Evolutionary conservation across 2,113 vertebrate genomes (phyloP).

Genomic region (Neolamprologus tretocephalus): DNA sequence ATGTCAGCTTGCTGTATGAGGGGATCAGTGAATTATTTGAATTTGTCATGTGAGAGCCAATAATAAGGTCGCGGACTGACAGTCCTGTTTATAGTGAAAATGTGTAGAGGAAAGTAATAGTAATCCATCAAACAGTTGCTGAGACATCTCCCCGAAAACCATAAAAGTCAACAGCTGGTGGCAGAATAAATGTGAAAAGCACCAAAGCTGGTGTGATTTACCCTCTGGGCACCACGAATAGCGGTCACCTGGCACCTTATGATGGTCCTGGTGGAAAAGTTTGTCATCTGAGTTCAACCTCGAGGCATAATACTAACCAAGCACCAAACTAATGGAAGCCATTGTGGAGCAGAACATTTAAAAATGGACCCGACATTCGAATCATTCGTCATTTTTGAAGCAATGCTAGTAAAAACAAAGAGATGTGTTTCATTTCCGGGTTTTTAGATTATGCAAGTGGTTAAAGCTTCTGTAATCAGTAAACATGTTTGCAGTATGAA

Average conservation of each 20-base stretch:
- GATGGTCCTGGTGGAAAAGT: neutral
- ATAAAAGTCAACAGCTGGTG: neutral
- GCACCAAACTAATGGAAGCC: neutral
- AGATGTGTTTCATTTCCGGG: neutral
- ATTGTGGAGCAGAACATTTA: neutral
- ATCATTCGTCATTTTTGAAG: neutral
- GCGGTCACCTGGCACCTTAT: neutral
- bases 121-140: neutral
- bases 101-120: neutral
- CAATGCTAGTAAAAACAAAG: neutral
- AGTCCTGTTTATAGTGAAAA: neutral
- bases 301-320: neutral
- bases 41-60: neutral
- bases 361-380: fast-evolving
- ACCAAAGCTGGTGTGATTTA: neutral
- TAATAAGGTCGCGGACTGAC: neutral
- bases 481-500: fast-evolving
- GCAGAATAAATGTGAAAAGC: neutral
- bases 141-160: neutral
- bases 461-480: neutral
- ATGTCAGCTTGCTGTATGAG: neutral
- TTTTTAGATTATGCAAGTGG: neutral
- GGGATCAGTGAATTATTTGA: neutral
- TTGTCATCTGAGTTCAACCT: neutral
- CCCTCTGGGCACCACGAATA: neutral